Evolutionary conservation across 2,797 vertebrate species (phyloP).

Genomic region (Cryptoprocta ferox): DNA sequence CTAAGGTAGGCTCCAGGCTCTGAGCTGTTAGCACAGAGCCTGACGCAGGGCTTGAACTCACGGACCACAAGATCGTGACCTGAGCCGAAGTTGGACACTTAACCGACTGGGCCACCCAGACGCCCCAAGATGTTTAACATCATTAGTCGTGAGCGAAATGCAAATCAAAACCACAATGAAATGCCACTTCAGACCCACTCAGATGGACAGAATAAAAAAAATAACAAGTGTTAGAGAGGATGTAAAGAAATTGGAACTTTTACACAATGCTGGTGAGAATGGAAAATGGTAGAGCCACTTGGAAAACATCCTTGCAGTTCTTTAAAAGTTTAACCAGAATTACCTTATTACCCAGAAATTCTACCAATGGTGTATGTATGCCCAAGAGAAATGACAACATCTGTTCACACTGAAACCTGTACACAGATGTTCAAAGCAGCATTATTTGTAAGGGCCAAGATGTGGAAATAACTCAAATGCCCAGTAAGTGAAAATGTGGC

Average conservation of each 20-base stretch:
- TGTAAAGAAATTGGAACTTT: background rate
- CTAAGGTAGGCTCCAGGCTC: no score
- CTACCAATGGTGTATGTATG: background rate
- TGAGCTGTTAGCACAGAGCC: no score
- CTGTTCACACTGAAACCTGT: background rate
- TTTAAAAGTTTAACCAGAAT: background rate
- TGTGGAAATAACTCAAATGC: background rate
- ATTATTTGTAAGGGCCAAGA: background rate
- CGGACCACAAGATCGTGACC: no score
- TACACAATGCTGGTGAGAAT: background rate
- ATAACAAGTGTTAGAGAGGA: background rate
- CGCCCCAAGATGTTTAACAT: background rate
- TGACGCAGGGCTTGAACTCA: no score
- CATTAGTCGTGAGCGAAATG: background rate
- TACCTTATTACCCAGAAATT: background rate
- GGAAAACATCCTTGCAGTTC: background rate
- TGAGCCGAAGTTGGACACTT: no score
- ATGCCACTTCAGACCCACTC: background rate
- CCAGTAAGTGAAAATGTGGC: background rate
- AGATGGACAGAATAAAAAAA: background rate
- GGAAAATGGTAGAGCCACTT: background rate
- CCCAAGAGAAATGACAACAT: slow-evolving; percentile 10
- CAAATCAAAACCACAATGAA: background rate
- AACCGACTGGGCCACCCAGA: no score
- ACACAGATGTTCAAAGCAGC: background rate